Evolutionary conservation across 2,888 invertebrate species (phyloP).

Genomic region (Linyphia triangularis): DNA sequence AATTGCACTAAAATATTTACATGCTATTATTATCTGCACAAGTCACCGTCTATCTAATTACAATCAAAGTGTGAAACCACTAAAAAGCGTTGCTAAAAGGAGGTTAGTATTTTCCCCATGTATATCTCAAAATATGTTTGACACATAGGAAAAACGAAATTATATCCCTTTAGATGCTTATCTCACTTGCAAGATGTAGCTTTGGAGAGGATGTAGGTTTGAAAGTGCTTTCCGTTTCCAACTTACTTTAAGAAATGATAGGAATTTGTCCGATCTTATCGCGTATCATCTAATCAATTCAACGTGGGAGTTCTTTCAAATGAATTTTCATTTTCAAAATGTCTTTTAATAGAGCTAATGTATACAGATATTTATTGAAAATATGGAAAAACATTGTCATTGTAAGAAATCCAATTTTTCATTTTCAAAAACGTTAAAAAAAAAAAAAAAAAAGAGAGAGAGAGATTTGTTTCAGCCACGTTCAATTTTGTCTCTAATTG

Average conservation of each 20-base stretch:
- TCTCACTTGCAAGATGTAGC: background rate
- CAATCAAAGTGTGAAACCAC: background rate
- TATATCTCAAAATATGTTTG: background rate
- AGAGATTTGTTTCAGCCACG: no score
- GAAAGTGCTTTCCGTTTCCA: background rate
- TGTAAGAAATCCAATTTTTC: no score
- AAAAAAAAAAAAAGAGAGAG: no score
- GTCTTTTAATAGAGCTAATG: no score
- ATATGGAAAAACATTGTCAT: no score
- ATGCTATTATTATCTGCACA: background rate
- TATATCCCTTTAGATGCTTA: background rate
- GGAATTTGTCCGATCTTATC: constrained; percentile 27
- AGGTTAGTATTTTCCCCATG: background rate
- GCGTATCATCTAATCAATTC: background rate
- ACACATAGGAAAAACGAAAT: background rate
- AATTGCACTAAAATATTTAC: no score
- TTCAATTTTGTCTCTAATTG: no score
- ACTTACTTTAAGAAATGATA: constrained; percentile 7
- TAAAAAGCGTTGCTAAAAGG: background rate
- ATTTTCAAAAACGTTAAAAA: no score
- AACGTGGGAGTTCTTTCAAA: constrained; percentile 33
- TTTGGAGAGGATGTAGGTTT: background rate
- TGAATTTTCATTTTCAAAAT: no score
- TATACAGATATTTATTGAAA: no score
- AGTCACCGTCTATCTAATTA: background rate